Evolutionary conservation across 2,113 vertebrate genomes (phyloP).

Genomic region (Phyllostomus discolor): DNA sequence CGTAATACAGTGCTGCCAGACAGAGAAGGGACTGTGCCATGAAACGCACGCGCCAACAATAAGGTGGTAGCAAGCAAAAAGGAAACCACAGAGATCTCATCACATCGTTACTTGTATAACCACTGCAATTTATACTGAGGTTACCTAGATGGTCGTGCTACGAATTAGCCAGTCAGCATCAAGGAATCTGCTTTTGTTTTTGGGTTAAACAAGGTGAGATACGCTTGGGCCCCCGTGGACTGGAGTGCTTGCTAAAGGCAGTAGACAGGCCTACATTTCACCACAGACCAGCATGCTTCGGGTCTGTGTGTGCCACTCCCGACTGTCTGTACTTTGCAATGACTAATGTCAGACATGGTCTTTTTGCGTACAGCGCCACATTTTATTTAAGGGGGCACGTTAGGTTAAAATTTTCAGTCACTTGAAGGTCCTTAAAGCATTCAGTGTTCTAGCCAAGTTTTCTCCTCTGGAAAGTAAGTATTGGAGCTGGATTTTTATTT

Average conservation of each 20-base stretch:
- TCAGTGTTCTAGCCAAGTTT: not conserved
- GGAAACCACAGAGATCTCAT: not conserved
- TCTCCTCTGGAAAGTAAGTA: not conserved
- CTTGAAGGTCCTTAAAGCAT: not conserved
- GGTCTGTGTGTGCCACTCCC: not conserved
- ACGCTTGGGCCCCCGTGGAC: not conserved
- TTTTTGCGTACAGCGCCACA: not conserved
- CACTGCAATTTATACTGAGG: not conserved
- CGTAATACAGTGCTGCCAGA: not conserved
- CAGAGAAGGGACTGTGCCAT: not conserved
- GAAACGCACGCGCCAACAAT: not conserved
- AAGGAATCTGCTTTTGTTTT: not conserved
- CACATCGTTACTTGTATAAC: not conserved
- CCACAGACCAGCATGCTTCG: not conserved
- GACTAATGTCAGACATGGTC: not conserved
- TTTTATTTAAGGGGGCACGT: not conserved
- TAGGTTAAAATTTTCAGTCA: not conserved
- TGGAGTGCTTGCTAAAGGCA: not conserved
- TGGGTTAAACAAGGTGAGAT: not conserved
- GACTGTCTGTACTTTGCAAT: not conserved
- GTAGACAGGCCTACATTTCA: not conserved
- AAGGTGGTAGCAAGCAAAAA: not conserved
- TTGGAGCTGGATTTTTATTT: not conserved
- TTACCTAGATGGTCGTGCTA: not conserved
- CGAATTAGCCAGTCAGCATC: not conserved